These are phyloP conservation scores for Nomada ferruginata DNA, from an alignment of 2,888 invertebrate species.

Conservation along the genomic window DNA sequence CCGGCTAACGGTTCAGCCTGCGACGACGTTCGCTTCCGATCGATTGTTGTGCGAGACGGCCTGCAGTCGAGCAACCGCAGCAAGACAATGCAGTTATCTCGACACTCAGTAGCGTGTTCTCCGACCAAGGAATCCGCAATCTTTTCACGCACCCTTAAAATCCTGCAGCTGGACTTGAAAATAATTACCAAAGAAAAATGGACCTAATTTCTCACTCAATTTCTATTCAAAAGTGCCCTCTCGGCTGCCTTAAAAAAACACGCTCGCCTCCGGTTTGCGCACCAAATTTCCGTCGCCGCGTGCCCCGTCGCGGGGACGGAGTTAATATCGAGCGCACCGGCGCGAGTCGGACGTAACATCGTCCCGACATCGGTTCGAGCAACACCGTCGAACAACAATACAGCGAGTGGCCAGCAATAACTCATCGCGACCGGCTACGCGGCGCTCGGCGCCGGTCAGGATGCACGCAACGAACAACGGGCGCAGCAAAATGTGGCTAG, in stretches of 20 bases:
- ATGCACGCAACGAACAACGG: constrained; percentile 35
- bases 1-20: constrained; percentile 68
- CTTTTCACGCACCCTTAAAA: neutral
- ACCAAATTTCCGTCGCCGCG: neutral
- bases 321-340: constrained; percentile 10
- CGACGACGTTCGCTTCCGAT: constrained; percentile 69
- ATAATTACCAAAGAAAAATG: no score
- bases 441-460: neutral
- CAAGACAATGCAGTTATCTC: constrained; percentile 53
- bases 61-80: constrained; percentile 46
- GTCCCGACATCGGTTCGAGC: constrained; percentile 49
- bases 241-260: no score
- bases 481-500: constrained; percentile 18
- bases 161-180: no score
- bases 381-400: constrained; percentile 56
- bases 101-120: neutral
- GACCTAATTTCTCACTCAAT: no score
- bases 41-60: constrained; percentile 65
- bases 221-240: no score
- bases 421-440: constrained; percentile 28
- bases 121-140: constrained; percentile 63
- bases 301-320: neutral
- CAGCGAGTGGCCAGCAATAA: constrained; percentile 34
- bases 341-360: constrained; percentile 48
- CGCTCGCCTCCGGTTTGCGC: neutral